These are phyloP conservation scores for Cyrtodaria siliqua DNA, from an alignment of 2,888 invertebrate genomes.

Conservation along the genomic window DNA sequence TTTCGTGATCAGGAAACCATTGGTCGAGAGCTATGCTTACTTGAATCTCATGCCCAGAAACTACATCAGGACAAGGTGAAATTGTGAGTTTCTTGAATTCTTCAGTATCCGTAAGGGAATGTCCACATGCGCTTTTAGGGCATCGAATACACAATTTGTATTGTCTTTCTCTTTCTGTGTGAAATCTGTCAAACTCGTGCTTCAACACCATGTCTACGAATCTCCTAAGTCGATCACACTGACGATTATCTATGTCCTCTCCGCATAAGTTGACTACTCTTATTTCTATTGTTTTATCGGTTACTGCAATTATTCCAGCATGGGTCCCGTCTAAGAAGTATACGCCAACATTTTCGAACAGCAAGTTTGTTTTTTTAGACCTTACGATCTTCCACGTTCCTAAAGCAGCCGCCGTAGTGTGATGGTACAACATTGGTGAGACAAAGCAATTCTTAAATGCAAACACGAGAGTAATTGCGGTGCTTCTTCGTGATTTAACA, in stretches of 20 bases:
- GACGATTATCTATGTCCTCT: constrained; percentile 3
- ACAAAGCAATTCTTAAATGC: constrained; percentile 9
- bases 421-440: constrained; percentile 23
- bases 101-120: too few species aligned
- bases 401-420: constrained; percentile 26
- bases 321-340: constrained; percentile 21
- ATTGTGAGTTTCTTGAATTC: not conserved
- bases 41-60: constrained; percentile 1
- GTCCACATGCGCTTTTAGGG: not conserved
- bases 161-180: constrained; percentile 3
- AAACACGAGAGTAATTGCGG: not conserved
- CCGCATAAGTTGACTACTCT: constrained; percentile 2
- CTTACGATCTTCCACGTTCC: constrained; percentile 23
- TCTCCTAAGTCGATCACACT: constrained; percentile 9
- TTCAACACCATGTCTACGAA: constrained; percentile 15
- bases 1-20: constrained; percentile 11
- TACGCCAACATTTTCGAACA: constrained; percentile 11
- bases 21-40: not conserved
- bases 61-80: constrained; percentile 9
- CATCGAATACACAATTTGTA: constrained; percentile 2
- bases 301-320: constrained; percentile 28
- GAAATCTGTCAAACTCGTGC: constrained; percentile 6
- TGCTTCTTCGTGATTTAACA: too few species aligned
- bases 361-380: not conserved
- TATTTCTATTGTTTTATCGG: constrained; percentile 9